Evolutionary conservation across 2,888 invertebrate genomes (phyloP).

Genomic region (Barypeithes pellucidus): DNA sequence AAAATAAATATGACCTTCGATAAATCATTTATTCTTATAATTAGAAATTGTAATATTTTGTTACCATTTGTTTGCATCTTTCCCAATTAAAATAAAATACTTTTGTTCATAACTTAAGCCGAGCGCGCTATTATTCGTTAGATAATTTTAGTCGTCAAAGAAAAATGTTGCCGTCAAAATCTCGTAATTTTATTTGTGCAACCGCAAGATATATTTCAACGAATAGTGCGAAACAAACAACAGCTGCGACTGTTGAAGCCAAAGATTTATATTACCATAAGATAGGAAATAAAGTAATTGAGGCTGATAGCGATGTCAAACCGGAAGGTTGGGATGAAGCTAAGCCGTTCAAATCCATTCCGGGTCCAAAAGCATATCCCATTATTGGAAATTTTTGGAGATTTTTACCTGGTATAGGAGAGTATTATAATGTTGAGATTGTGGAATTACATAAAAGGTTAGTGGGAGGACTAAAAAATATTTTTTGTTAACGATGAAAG

Average conservation of each 20-base stretch:
- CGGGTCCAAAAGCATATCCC: conserved; percentile 64
- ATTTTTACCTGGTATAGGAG: conserved; percentile 61
- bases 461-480: too few species aligned
- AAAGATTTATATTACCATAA: conserved; percentile 39
- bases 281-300: conserved; percentile 13
- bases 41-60: too few species aligned
- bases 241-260: conserved; percentile 10
- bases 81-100: background rate
- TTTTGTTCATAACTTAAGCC: background rate
- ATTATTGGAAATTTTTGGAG: conserved; percentile 63
- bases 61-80: background rate
- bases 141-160: background rate
- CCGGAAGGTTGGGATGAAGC: conserved; percentile 62
- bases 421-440: conserved; percentile 57
- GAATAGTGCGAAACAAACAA: conserved; percentile 27
- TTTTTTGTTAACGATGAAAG: too few species aligned
- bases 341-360: conserved; percentile 59
- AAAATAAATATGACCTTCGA: too few species aligned
- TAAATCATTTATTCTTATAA: too few species aligned
- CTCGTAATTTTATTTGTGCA: background rate
- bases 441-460: conserved; percentile 55
- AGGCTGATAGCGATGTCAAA: conserved; percentile 47
- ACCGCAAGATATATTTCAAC: conserved; percentile 25
- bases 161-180: conserved; percentile 6
- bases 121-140: background rate